Evolutionary conservation across 1,140 invertebrate genomes (phyloP).

Genomic region (Aphelenchoides fujianensis): DNA sequence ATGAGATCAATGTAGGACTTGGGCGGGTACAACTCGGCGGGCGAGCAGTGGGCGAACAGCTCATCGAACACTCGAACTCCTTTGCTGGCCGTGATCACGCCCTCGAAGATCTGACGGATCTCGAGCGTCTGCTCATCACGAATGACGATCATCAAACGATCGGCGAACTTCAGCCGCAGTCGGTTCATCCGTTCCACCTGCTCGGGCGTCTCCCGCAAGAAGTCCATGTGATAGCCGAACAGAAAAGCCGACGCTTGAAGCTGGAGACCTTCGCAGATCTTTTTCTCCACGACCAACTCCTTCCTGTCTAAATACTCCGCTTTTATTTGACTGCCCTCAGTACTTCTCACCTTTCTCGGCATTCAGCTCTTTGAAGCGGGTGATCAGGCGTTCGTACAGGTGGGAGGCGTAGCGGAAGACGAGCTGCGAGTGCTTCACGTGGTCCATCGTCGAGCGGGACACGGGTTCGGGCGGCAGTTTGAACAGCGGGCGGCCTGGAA

Average conservation of each 20-base stretch:
- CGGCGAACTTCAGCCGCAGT: slow-evolving; percentile 1
- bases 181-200: slow-evolving; percentile 6
- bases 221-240: slow-evolving; percentile 9
- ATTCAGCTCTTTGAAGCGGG: background rate
- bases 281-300: background rate
- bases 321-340: background rate
- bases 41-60: background rate
- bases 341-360: background rate
- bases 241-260: background rate
- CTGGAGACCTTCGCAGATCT: background rate
- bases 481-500: background rate
- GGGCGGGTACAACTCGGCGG: slow-evolving; percentile 7
- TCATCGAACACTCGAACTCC: background rate
- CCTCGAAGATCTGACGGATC: slow-evolving; percentile 10
- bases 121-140: background rate
- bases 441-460: background rate
- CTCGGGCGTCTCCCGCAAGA: slow-evolving; percentile 4
- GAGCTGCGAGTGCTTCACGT: background rate
- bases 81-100: background rate
- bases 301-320: background rate
- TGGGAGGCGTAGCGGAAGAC: slow-evolving; percentile 9
- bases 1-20: background rate
- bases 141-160: background rate
- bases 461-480: background rate
- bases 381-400: background rate